Base-by-base conservation (phyloP, 1,140 invertebrate genomes). In the Pachyrhynchus sulphureomaculatus region DNA sequence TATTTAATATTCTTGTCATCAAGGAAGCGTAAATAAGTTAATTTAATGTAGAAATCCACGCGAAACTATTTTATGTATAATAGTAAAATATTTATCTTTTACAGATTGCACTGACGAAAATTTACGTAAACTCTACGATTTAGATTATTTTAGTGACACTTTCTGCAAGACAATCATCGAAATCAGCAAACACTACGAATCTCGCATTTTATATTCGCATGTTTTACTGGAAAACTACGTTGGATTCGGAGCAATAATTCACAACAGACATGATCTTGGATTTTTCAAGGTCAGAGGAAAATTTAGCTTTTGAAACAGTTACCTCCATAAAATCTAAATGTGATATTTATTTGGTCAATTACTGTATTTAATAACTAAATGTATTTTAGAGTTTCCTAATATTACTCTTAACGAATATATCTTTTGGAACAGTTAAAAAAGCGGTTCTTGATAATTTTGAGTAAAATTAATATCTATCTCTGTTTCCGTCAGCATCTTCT, bases 221-320 rank as follows among this genome's bases (percentile, higher is more conserved):
- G 89, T 94, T 33, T 72, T 91, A 5, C 83, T 93, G 54, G 86
- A 92, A 71, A 91, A 87, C 74, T 93, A 93, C 68, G 78, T 90
- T 1, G 89, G 90, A 9, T 64, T 93, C 15, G 82, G 85, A 4
- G 89, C 91, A 1, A 72, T 92, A 12, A 80, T 94, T n/a, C 90
- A 91, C 72, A 94, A 94, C 76, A 87, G 88, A 67, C 89, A 88
- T 65, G 82, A 84, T 45, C 78, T 93, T 68, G 92, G 92, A 10
- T 94, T 91, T 76, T 92, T 91, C 75, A 91, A 91, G 78, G 86
- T 92, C 36, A 82, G 91, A 62, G 90, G 90, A 45, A 90, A 90
- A 77, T 84, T 93, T 68, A 92, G 90, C 73, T 94, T 93, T 75
- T 93, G 84, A 84, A 61, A 18, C 21, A 18, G 18, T 62, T 59